Percentiles rank a stretch among this genome's conserved stretches.
Conservation (phyloP, 2,888 invertebrate genomes). For the Lepas anatifera region DNA sequence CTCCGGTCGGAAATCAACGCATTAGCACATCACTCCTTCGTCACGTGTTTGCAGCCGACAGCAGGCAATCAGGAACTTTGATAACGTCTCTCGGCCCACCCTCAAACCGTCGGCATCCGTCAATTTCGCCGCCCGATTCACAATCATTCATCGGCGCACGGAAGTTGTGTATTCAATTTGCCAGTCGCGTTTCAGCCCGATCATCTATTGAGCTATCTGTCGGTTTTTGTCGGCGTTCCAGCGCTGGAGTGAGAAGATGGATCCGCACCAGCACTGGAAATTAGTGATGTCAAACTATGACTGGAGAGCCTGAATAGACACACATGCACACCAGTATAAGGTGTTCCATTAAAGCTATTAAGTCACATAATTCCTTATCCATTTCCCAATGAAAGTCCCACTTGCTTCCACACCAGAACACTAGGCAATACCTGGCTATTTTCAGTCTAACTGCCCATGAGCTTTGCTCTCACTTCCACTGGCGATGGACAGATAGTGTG, state of each 20-base stretch:
- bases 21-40: constrained; percentile 2
- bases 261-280: no score
- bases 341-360: no score
- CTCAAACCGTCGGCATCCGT: neutral
- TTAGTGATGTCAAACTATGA: no score
- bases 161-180: constrained; percentile 8
- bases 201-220: constrained; percentile 1
- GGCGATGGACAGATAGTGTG: neutral
- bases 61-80: neutral
- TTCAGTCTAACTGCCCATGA: no score
- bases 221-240: neutral
- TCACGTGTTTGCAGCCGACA: neutral
- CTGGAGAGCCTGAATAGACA: no score
- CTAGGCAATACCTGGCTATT: no score
- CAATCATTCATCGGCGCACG: neutral
- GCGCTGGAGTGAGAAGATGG: neutral
- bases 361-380: no score
- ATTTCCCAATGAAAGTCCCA: no score
- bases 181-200: no score
- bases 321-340: no score
- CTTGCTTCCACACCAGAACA: no score
- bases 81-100: neutral
- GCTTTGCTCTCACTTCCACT: no score
- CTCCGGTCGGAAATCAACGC: neutral
- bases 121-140: neutral